phyloP scores from a whole-genome alignment of 2,888 invertebrate species.

The Pheosia gnoma region DNA sequence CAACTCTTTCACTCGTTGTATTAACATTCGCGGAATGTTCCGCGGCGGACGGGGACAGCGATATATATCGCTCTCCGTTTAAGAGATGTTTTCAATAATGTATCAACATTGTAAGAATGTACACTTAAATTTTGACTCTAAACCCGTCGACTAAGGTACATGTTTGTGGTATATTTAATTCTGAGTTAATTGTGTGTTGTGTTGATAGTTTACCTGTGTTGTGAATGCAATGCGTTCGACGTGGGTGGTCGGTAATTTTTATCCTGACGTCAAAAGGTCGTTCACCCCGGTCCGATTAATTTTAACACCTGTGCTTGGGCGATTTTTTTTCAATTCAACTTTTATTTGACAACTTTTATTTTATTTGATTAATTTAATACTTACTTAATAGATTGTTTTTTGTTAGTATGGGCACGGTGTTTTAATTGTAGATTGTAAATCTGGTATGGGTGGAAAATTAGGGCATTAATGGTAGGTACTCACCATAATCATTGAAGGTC shows the following conservation, averaged over 20 bases:
- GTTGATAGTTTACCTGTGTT: conserved; percentile 11
- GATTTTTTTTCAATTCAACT: conserved; percentile 6
- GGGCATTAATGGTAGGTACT: too few relatives aligned
- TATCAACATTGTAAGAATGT: not conserved
- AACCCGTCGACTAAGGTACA: not conserved
- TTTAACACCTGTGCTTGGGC: conserved; percentile 61
- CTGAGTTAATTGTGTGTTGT: not conserved
- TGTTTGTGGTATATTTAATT: not conserved
- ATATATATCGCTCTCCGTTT: conserved; percentile 5
- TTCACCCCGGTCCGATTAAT: conserved; percentile 61
- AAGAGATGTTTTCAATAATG: not conserved
- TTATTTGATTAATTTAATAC: not conserved
- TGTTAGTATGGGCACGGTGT: too few relatives aligned
- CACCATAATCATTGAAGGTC: too few relatives aligned
- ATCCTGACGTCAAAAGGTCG: conserved; percentile 75
- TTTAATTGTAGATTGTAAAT: too few relatives aligned
- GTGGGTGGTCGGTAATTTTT: conserved; percentile 79
- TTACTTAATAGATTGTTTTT: not conserved
- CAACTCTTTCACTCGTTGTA: conserved; percentile 26
- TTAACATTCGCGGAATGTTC: conserved; percentile 16
- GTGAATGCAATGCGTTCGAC: conserved; percentile 40
- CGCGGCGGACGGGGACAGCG: conserved; percentile 17
- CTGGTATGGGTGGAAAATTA: too few relatives aligned
- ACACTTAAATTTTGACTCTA: not conserved
- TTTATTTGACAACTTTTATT: not conserved